Evolutionary conservation across 2,888 invertebrate species (phyloP).

Genomic region (Temnothorax ravouxi): DNA sequence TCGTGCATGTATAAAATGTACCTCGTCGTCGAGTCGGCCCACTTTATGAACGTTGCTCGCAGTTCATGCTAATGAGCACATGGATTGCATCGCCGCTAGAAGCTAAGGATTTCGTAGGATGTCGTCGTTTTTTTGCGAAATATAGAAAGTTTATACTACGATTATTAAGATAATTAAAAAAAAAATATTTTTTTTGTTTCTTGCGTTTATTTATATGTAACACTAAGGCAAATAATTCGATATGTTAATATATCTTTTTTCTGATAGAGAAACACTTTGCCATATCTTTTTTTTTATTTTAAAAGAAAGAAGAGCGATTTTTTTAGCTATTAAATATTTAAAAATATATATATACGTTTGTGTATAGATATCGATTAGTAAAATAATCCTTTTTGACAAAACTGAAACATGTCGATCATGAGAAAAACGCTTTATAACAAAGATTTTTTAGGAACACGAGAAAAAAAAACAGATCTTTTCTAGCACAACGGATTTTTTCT

Average conservation of each 20-base stretch:
- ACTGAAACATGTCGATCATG: neutral
- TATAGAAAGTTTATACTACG: neutral
- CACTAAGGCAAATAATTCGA: neutral
- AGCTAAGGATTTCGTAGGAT: slow-evolving; percentile 20
- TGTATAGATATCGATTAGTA: neutral
- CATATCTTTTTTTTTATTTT: neutral
- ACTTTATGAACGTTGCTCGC: slow-evolving; percentile 68
- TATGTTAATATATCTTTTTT: neutral
- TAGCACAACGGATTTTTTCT: too few species aligned
- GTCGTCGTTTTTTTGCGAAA: neutral
- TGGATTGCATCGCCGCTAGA: neutral
- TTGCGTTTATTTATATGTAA: neutral
- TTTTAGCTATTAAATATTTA: neutral
- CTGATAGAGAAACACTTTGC: neutral
- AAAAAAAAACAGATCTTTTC: too few species aligned
- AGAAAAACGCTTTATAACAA: neutral
- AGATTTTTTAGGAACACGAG: neutral
- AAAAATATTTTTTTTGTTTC: neutral
- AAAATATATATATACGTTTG: too few species aligned
- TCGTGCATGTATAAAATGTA: slow-evolving; percentile 69
- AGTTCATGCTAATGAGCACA: slow-evolving; percentile 53
- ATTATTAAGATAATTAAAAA: neutral
- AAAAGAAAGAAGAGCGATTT: neutral
- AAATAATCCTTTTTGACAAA: neutral
- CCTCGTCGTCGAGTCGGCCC: slow-evolving; percentile 69